Base-by-base conservation (phyloP, 2,113 vertebrate species). In the Dipodomys merriami region DNA sequence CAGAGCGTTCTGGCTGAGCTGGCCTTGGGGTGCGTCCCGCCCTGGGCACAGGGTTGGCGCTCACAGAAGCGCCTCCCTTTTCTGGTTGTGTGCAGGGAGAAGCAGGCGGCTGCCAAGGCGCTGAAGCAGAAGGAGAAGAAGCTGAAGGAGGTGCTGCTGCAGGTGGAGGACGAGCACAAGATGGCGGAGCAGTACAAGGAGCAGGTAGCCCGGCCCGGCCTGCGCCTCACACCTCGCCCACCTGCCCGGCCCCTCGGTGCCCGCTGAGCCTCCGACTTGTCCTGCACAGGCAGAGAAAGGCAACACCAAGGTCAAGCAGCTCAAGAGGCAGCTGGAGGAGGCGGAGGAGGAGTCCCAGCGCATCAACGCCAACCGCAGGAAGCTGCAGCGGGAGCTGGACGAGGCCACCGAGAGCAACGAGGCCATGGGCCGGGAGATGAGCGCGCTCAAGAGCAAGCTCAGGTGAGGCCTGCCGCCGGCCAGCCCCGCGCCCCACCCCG, bases 291-390 rank as follows among this genome's bases (percentile, higher is more conserved):
- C 99, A 0, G 99, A 99, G 90, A 99, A 99, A 96, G 98, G 97
- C 0, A 99, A 97, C 62, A 85, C 96, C 1, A 98, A 98, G 11
- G 98, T 99, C 95, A 99, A 99, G 97, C 99, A 99, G 96, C 98
- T 99, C 95, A 99, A 99, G 96, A 98, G 99, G 88, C 99, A 99
- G 98, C 98, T 99, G 98, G 99, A 99, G 95, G 99, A 99, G 98
- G 98, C 99, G 0, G 99, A 99, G 96, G 99, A 99, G 62, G 99
- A 99, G 96, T 98, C 99, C 53, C 99, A 99, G 79, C 98, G 99
- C 74, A 98, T 99, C 97, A 99, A 99, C 0, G 99, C 99, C 19
- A 99, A 98, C n/a, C 99, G 99, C 96, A 98, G 99, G 97, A 99
- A 99, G 95, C 98, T 99, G 95, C 99, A 99, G 98, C 97, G 99